Base-by-base conservation (phyloP, 2,888 invertebrate genomes). In the Acrobasis consociella region DNA sequence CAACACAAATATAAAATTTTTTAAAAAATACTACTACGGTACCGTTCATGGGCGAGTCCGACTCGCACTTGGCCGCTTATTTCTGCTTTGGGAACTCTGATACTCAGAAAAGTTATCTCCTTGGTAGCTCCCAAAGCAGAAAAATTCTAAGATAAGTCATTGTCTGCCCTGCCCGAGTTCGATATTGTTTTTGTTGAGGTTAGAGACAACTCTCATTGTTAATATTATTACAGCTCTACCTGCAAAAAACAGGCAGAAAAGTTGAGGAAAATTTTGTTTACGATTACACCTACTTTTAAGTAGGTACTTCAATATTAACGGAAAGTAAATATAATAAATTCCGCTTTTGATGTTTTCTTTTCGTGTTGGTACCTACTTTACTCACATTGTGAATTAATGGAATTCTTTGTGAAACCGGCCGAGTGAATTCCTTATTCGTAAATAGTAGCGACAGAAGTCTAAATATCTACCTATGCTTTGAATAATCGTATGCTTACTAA, bases 171-270 rank as follows among this genome's bases (percentile, higher is more conserved):
- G 22, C 2, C 61, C 60, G 51, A 56, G 65, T 71, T 72, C 70
- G 67, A 71, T 72, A 72, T 71, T 68, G 68, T 72, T 74, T 67
- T 70, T 65, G 67, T 62, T 63, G 61, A 64, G 58, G 67, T 70
- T 70, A 63, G 69, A 65, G 63, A 51, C 64, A 63, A 52, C 60
- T 61, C 65, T 69, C 64, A 66, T 67, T 70, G 68, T 72, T 72
- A 72, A 75, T 75, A 66, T 71, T 66, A 66, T 72, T 69, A 72
- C 67, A 67, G 64, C 22, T 16, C 15, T 67, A 64, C 58, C 62
- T 67, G 50, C 62, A 61, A 8, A 37, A 64, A 46, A 13, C 13
- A 13, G 46, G 46, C n/a, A 46, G 11, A 46, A 46, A 65, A 64
- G 62, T 63, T 60, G 50, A 62, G 58, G 49, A 60, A 68, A 58